These are phyloP conservation scores for Zosterops pallidus DNA, from an alignment of 2,113 vertebrate species.

Conservation along the genomic window DNA sequence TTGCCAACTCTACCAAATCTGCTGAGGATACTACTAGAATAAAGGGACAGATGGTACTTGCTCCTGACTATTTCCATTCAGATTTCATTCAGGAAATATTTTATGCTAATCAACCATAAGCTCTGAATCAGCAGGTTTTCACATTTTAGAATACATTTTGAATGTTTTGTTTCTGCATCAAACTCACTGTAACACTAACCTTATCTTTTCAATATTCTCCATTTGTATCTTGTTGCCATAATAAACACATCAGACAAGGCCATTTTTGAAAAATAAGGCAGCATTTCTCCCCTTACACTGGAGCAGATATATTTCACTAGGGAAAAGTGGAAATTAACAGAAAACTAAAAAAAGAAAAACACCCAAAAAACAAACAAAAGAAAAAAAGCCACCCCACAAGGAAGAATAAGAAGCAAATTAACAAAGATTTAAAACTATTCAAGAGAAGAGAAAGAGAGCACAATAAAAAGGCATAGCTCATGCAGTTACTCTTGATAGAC, in stretches of 20 bases:
- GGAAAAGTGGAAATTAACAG: background rate
- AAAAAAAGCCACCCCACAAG: background rate
- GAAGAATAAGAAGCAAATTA: background rate
- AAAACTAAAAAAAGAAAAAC: background rate
- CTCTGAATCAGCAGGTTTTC: background rate
- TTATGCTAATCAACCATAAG: background rate
- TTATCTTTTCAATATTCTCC: background rate
- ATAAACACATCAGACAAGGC: conserved; percentile 6
- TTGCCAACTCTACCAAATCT: background rate
- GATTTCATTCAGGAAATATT: background rate
- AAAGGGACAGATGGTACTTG: background rate
- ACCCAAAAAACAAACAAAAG: no score
- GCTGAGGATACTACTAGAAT: background rate
- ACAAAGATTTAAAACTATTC: background rate
- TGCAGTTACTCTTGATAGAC: background rate
- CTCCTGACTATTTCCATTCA: background rate
- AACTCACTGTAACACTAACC: background rate
- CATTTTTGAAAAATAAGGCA: background rate
- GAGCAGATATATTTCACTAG: background rate
- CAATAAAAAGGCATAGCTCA: background rate
- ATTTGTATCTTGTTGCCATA: background rate
- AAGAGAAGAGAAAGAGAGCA: background rate
- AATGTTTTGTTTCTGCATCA: background rate
- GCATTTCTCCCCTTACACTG: background rate
- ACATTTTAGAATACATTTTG: background rate